Percentiles rank a stretch among this genome's conserved stretches.
Conservation (phyloP, 2,888 invertebrate species). For the Meteorus colon region DNA sequence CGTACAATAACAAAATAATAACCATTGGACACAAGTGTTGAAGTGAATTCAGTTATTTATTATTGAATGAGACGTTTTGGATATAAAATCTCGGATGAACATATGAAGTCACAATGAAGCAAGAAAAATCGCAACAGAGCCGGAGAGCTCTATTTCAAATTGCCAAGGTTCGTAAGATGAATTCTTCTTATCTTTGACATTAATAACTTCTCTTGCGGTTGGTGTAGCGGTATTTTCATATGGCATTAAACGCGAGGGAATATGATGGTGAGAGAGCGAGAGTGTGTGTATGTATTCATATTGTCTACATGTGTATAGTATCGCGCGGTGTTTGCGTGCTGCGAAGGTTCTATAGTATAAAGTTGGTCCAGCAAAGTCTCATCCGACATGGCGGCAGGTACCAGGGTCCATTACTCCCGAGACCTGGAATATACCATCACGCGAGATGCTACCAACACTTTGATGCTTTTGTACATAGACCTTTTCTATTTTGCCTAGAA, state of each 20-base stretch:
- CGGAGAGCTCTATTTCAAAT: conserved; percentile 81
- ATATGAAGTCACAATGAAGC: conserved; percentile 62
- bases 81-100: conserved; percentile 34
- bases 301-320: conserved; percentile 22
- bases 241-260: neutral
- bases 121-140: conserved; percentile 61
- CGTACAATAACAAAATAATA: conserved; percentile 2
- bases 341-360: conserved; percentile 16
- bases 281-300: neutral
- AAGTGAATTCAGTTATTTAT: neutral
- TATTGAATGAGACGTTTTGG: conserved; percentile 24
- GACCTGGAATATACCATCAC: conserved; percentile 16
- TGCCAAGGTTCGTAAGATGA: conserved; percentile 78
- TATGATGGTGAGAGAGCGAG: neutral
- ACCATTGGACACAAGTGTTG: conserved; percentile 39
- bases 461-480: neutral
- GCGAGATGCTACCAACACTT: neutral
- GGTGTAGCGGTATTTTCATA: conserved; percentile 20
- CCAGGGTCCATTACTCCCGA: conserved; percentile 47
- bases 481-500: conserved; percentile 24
- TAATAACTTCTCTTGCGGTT: conserved; percentile 12
- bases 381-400: conserved; percentile 50
- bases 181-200: conserved; percentile 20
- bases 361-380: conserved; percentile 47
- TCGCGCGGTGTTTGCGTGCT: conserved; percentile 35